Evolutionary conservation across 2,113 vertebrate species (phyloP), one percentile per base, ranked within the genome.

Genomic region (Pelmatolapia mariae): DNA sequence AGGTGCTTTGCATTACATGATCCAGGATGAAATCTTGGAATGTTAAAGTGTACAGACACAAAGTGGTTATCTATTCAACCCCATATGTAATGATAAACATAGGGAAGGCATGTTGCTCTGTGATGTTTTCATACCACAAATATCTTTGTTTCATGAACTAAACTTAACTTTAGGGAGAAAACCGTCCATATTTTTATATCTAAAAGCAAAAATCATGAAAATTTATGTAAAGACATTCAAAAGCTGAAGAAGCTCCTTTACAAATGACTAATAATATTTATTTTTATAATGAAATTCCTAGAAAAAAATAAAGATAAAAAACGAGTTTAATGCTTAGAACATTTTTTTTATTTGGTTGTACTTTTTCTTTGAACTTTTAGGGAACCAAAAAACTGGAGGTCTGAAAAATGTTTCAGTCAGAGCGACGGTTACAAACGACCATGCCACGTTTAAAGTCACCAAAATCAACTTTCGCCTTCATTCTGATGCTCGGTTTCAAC

Each of bases 111-210:
- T 73, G 68, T 45, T 73, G 68, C 68, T 16, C 68, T 73, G 40
- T 73, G 38, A 73, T 73, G 13, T 45, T 45, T 43, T 45, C 66
- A 45, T 73, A 43, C 22, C 36, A 43, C 12, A 10, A 24, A 71
- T 43, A 10, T 43, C 0, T 43, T 43, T 71, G 38, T 43, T 26
- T 45, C 22, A 16, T 73, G 38, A 73, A 45, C 13, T 26, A 73
- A 43, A 73, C 38, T 71, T 16, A 43, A 0, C 38, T 45, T 73
- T 26, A 45, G 68, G 13, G 68, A 45, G 38, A 9, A 3, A 0
- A 43, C 1, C 0, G 0, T 24, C 4, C 36, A 43, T 43, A 40
- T 71, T 43, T 68, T 71, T 15, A 2, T 22, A 16, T 71, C 12
- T 71, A 71, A 71, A 43, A 24, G 8, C 12, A 9, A 43, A 71